phyloP scores from a whole-genome alignment of 2,113 vertebrate species.

The Alexandromys fortis region DNA sequence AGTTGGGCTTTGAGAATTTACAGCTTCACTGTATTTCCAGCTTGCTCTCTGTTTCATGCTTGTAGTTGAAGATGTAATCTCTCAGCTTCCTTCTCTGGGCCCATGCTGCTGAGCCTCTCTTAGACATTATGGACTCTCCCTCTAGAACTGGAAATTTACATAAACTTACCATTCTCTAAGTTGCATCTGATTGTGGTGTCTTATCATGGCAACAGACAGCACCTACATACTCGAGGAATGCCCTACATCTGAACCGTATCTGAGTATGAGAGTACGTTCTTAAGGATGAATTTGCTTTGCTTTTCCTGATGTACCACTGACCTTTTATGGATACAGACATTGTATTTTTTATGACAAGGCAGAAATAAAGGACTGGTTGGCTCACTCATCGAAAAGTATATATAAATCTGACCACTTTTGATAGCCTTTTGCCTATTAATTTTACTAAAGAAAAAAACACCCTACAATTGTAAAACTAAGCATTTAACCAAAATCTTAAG shows the following conservation, averaged over 20 bases:
- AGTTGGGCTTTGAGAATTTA: not conserved
- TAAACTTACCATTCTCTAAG: not conserved
- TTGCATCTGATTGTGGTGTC: not conserved
- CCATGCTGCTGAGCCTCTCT: not conserved
- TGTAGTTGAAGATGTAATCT: not conserved
- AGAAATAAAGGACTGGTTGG: not conserved
- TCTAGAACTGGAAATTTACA: not conserved
- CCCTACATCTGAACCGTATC: not conserved
- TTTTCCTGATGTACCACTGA: not conserved
- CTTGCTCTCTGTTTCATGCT: not conserved
- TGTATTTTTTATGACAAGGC: conserved; percentile 25
- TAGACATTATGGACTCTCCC: not conserved
- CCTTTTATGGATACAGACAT: not conserved
- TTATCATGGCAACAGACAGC: not conserved
- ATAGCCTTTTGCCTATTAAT: conserved; percentile 29
- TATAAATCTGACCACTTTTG: not conserved
- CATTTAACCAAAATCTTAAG: not conserved
- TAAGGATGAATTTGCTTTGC: not conserved
- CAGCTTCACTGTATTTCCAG: no score
- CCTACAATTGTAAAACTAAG: not conserved
- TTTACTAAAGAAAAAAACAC: not conserved
- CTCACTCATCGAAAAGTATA: conserved; percentile 17
- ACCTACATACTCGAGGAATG: no score
- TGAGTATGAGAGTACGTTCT: not conserved
- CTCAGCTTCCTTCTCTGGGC: not conserved